Evolutionary conservation across 2,113 vertebrate species (phyloP), one percentile per base, ranked within the genome.

Genomic region (Neoarius graeffei): DNA sequence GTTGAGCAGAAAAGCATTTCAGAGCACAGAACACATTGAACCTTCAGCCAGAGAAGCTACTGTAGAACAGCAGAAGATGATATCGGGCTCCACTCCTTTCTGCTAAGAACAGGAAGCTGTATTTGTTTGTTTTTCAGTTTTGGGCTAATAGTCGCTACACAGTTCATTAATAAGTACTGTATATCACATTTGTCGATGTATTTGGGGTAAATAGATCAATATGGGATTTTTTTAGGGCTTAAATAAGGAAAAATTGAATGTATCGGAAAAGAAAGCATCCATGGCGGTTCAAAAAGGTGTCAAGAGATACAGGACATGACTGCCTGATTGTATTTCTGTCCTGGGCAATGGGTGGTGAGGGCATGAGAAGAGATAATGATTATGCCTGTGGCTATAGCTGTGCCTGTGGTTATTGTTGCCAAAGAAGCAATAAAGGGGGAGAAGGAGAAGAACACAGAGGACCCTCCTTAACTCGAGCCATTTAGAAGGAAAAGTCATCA

Each of bases 331-430:
- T 54, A 77, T 54, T 77, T 11, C 54, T 20, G 48, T 50, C 13
- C 54, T 77, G 74, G 23, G 23, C 11, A 54, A 52, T 52, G 74
- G 88, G 85, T 91, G 88, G 19, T 90, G 90, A 91, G 81, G 88
- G 85, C 89, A 81, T 23, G 79, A 23, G 17, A 59, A 35, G 4
- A 35, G 89, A 90, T 86, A 69, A 84, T 83, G 87, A 86, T 90
- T 87, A 35, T 23, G 62, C 25, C 19, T 69, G 30, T 94, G 93
- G 87, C 85, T 93, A 91, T 93, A 92, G 91, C 89, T 86, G 23
- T 74, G 62, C 50, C 30, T 77, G 50, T 94, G 85, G 82, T 9
- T 83, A 91, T 93, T 91, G 91, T 89, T 91, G 90, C 64, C 64
- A 67, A 42, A 84, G 25, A 60, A 79, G 20, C 19, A 48, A 71